These are phyloP conservation scores for Himalopsyche anomala DNA, from an alignment of 2,888 invertebrate genomes.

Conservation along the genomic window DNA sequence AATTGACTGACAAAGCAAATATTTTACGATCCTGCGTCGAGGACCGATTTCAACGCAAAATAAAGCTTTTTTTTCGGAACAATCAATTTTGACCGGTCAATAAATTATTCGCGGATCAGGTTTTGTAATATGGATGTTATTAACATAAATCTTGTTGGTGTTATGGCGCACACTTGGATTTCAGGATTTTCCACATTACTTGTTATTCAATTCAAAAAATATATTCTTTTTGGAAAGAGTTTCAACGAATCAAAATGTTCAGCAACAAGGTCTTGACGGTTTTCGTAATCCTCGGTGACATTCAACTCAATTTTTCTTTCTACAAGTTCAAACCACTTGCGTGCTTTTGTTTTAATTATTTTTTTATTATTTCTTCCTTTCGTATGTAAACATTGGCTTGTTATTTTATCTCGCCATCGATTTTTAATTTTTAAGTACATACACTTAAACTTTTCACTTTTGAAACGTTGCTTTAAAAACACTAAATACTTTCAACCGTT, in stretches of 20 bases:
- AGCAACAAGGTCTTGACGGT: neutral
- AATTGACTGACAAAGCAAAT: slow-evolving; percentile 3
- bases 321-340: neutral
- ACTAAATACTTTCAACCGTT: too few relatives aligned
- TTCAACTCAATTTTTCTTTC: neutral
- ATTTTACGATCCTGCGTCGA: slow-evolving; percentile 4
- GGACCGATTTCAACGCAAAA: slow-evolving; percentile 14
- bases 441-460: too few relatives aligned
- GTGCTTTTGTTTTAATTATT: neutral
- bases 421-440: too few relatives aligned
- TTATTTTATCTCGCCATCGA: too few relatives aligned
- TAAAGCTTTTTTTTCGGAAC: slow-evolving; percentile 27
- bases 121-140: neutral
- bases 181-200: slow-evolving; percentile 38
- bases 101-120: slow-evolving; percentile 35
- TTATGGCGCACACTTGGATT: slow-evolving; percentile 29
- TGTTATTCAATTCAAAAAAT: neutral
- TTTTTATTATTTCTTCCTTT: too few relatives aligned
- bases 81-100: slow-evolving; percentile 31
- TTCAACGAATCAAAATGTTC: neutral
- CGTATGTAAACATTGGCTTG: too few relatives aligned
- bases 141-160: slow-evolving; percentile 6
- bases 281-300: neutral
- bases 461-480: too few relatives aligned
- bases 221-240: neutral